Base-by-base conservation (phyloP, 1,140 invertebrate species). In the Drosophila watanabei region DNA sequence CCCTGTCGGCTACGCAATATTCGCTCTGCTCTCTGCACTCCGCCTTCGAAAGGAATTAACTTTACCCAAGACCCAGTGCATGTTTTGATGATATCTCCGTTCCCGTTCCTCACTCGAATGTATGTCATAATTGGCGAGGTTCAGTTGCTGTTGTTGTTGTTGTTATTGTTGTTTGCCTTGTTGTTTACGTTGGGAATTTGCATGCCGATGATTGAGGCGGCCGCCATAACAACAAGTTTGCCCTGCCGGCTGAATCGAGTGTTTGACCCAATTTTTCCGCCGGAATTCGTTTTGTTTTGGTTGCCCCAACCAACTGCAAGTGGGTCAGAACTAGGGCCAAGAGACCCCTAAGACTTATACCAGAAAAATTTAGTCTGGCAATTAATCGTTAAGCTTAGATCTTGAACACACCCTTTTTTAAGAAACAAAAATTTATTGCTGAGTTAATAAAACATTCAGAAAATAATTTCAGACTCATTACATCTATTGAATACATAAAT, bases 1-100 rank as follows among this genome's bases (percentile, higher is more conserved):
- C 82, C 68, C 70, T 51, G 78, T 75, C 79, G 82, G 78, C 79
- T 81, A 82, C 79, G 69, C 80, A 86, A 86, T 86, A 61, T 83
- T 60, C 69, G 43, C 49, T 32, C 9, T 14, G 14, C 14, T 33
- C 14, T 28, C 33, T 33, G 33, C 24, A 16, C 39, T 24, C 13
- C 10, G 28, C 45, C 28, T 49, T 39, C 37, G 9, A 59, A 71
- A 71, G 66, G 70, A 28, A n/a, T 5, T 56, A 41, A 41, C 43
- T 45, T 18, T 30, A n/a, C 24, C 48, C 48, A 49, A 49, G 24
- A 30, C 48, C 28, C 24, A 49, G 48, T 49, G 48, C 48, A 49
- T 49, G 48, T 49, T 49, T 37, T 37, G 71, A 75, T 75, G 71
- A 61, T 75, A 75, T 75, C 71, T 73, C 14, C 32, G 56, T 32